A percentile compares a stretch with the other conserved stretches of the same genome.
Evolutionary conservation across 53 echinoderm and acorn worm genomes (phyloP).

Genomic region (Actinopyga echinites): DNA sequence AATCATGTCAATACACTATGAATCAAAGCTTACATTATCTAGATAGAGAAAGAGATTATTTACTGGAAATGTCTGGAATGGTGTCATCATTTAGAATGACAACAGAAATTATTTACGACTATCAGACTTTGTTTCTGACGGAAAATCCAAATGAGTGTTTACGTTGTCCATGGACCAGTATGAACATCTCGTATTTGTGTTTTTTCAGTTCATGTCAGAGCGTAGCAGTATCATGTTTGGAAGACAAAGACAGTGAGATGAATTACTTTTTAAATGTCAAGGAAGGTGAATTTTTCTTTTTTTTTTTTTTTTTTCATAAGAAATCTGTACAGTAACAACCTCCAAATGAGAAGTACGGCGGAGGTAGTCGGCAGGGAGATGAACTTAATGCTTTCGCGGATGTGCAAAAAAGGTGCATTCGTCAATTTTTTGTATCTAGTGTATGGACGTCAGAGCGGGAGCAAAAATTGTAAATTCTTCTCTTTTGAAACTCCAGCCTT

Average conservation of each 20-base stretch:
- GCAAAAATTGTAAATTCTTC: constrained; percentile 13
- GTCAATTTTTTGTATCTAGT: neutral
- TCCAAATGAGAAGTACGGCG: constrained; percentile 12
- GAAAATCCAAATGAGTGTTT: constrained; percentile 33
- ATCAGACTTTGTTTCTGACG: neutral
- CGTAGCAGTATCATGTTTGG: too few relatives aligned
- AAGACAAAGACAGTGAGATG: too few relatives aligned
- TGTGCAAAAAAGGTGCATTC: constrained; percentile 9
- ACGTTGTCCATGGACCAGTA: neutral
- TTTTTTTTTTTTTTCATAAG: neutral
- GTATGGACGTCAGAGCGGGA: neutral
- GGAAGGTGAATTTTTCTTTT: neutral
- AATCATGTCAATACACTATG: too few relatives aligned
- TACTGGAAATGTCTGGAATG: too few relatives aligned
- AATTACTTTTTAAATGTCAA: too few relatives aligned
- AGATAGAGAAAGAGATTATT: too few relatives aligned
- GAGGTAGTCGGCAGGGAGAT: constrained; percentile 34
- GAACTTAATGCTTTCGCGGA: neutral
- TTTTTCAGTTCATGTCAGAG: too few relatives aligned
- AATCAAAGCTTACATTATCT: too few relatives aligned
- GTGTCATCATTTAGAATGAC: too few relatives aligned
- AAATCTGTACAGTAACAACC: constrained; percentile 22
- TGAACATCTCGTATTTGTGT: too few relatives aligned
- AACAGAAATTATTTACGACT: too few relatives aligned
- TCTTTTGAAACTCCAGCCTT: constrained; percentile 32